Evolutionary conservation across 2,888 invertebrate genomes (phyloP).

Genomic region (Abrostola triplasia): DNA sequence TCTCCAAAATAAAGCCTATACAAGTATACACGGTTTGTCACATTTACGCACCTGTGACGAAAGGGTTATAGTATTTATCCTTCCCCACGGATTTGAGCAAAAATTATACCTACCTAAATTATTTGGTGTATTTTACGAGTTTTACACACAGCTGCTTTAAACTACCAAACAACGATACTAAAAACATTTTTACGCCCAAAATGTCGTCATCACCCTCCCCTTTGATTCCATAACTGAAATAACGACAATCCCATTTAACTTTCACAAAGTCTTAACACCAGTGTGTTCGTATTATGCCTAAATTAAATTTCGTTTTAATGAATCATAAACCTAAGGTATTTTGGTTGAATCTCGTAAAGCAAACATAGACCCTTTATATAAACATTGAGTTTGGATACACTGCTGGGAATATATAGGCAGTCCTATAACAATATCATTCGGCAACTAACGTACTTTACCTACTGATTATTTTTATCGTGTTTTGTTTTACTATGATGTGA

Average conservation of each 20-base stretch:
- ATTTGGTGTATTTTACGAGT: too few species aligned
- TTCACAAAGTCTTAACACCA: conserved; percentile 58
- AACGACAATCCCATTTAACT: conserved; percentile 28
- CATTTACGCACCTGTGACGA: too few species aligned
- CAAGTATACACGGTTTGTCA: too few species aligned
- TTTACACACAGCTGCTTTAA: neutral
- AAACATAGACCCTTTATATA: conserved; percentile 58
- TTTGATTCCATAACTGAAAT: conserved; percentile 24
- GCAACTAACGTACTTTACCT: conserved; percentile 10
- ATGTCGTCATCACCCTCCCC: neutral
- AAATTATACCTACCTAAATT: too few species aligned
- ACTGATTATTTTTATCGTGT: conserved; percentile 26
- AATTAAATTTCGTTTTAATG: conserved; percentile 69
- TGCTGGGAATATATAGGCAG: conserved; percentile 34
- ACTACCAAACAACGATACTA: neutral
- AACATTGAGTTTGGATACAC: conserved; percentile 45
- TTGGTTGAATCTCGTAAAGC: conserved; percentile 63
- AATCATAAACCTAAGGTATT: conserved; percentile 69
- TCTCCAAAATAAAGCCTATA: too few species aligned
- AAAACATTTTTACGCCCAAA: conserved; percentile 10
- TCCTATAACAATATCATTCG: conserved; percentile 52
- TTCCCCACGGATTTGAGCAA: neutral
- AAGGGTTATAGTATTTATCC: too few species aligned
- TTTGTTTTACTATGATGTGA: conserved; percentile 16
- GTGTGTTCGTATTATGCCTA: conserved; percentile 55